Conservation (phyloP, 2,797 vertebrate species). For the Acipenser ruthenus region DNA sequence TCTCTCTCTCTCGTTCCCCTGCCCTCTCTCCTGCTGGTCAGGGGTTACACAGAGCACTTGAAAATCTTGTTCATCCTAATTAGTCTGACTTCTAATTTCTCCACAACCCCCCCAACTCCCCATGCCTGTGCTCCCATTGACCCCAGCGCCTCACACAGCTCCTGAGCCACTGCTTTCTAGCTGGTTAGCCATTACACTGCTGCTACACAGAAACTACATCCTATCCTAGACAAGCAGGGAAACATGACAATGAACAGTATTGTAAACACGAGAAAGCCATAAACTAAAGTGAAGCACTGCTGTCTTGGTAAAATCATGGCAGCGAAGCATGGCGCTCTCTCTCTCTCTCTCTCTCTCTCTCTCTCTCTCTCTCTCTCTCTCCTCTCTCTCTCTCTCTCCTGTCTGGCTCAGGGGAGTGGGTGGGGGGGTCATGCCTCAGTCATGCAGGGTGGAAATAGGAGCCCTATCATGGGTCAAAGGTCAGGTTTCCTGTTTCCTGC, state of each 20-base stretch:
- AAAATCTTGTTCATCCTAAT: constrained; percentile 62
- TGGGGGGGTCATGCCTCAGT: background rate
- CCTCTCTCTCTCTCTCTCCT: constrained; percentile 26
- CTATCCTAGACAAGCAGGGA: too few species aligned
- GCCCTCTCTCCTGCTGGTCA: constrained; percentile 46
- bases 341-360: constrained; percentile 6
- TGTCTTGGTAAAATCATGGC: too few species aligned
- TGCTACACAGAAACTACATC: too few species aligned
- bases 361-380: background rate
- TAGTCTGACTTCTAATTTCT: constrained; percentile 55
- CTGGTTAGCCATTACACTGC: too few species aligned
- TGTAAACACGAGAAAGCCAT: too few species aligned
- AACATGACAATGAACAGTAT: too few species aligned
- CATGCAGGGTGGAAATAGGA: constrained; percentile 30
- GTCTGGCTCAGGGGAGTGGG: constrained; percentile 28
- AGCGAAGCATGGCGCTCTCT: background rate
- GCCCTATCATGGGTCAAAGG: constrained; percentile 45
- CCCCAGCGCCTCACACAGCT: too few species aligned
- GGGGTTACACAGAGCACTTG: constrained; percentile 60
- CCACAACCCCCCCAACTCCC: constrained; percentile 12
- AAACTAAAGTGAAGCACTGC: too few species aligned
- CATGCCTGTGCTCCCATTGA: too few species aligned
- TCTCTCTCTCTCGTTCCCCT: constrained; percentile 22
- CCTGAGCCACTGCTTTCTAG: too few species aligned
- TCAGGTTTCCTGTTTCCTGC: constrained; percentile 70